Conservation (phyloP, 1,140 invertebrate species). For the Zaprionus africanus region DNA sequence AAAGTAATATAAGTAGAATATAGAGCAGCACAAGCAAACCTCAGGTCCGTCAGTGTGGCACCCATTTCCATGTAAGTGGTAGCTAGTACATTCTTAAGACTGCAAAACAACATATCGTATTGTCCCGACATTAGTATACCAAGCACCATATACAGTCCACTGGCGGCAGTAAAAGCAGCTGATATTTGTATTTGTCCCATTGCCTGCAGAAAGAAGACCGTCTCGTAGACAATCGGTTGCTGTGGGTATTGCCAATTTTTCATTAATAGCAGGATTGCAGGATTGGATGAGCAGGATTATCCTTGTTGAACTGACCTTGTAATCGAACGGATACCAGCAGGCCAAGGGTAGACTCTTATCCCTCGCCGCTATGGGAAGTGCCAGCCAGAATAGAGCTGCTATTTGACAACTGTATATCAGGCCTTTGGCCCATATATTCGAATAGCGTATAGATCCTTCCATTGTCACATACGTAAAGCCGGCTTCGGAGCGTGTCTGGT, state of each 20-base stretch:
- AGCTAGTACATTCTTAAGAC: conserved; percentile 52
- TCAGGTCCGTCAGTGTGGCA: conserved; percentile 7
- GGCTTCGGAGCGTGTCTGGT: conserved; percentile 52
- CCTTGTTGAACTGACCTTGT: conserved; percentile 30
- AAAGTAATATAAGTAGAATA: neutral
- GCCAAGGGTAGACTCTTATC: conserved; percentile 49
- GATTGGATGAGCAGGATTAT: neutral
- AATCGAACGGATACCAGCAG: conserved; percentile 59
- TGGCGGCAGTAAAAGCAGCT: conserved; percentile 32
- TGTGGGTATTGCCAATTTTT: neutral
- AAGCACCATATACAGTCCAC: conserved; percentile 40
- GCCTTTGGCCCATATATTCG: conserved; percentile 64
- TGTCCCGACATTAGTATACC: conserved; percentile 51
- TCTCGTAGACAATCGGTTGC: conserved; percentile 45
- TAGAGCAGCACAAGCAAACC: neutral
- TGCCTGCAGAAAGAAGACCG: conserved; percentile 40
- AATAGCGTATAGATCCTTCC: conserved; percentile 39
- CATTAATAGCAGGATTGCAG: too few species aligned
- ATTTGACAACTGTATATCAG: conserved; percentile 44
- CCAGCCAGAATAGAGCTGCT: conserved; percentile 44
- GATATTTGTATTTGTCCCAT: conserved; percentile 49
- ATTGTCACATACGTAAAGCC: conserved; percentile 75
- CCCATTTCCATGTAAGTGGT: conserved; percentile 36
- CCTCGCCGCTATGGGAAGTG: conserved; percentile 35
- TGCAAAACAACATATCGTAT: conserved; percentile 55